Base-by-base conservation (phyloP, 2,888 invertebrate species). In the Drosophila anceps region DNA sequence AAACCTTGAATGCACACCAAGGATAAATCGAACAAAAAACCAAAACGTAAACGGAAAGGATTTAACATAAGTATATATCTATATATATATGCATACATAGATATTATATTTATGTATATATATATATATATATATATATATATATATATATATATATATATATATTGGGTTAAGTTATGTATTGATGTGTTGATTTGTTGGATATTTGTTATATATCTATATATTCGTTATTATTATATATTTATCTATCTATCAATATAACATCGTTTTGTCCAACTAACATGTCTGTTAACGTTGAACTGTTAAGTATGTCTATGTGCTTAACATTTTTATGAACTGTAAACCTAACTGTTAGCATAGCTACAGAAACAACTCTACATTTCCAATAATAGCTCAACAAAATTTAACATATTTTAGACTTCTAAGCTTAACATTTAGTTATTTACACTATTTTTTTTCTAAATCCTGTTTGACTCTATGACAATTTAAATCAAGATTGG, bases 1-100 rank as follows among this genome's bases (percentile, higher is more conserved):
- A 86, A 92, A 93, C 92, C 93, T 50, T 50, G 33, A 50, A 50
- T 50, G 50, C 50, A 50, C 50, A 18, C 33, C 50, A 50, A 50
- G 50, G 50, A 50, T 50, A 20, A 41, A 48, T 50, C 24, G 53
- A 68, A 78, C 74, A 64, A 41, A 62, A 63, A n/a, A n/a, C n/a
- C 58, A 46, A 20, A 50, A 50, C 50, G 31, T 33, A 20, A 50
- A 50, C 50, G 50, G 50, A 72, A 73, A 69, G 57, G 51, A 53
- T 39, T 44, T n/a, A 59, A 50, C 63, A 65, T 35, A 51, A 18
- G 51, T 33, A 37, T 41, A 44, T 39, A 39, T 15, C 18, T n/a
- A 41, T n/a, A n/a, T 39, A 59, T 35, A 35, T 24, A 41, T 27
- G 55, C 4, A 24, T 33, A 50, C 60, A 65, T 35, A 51, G 12